Conservation (phyloP, 2,888 invertebrate genomes). For the Drosophila cognata region DNA sequence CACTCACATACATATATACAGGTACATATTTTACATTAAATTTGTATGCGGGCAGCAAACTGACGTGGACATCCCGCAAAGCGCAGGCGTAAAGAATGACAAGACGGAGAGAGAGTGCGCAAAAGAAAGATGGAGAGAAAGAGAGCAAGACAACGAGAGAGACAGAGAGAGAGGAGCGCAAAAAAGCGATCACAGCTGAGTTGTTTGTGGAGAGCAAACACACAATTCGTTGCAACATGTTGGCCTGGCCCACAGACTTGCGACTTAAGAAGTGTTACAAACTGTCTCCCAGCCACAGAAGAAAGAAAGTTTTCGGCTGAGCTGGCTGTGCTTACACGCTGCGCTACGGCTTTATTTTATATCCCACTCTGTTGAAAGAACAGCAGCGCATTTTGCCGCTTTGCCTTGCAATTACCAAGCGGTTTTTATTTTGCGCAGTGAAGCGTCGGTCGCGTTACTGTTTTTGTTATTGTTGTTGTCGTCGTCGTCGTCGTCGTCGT, state of each 20-base stretch:
- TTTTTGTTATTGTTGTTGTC: background rate
- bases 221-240: constrained; percentile 42
- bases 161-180: constrained; percentile 7
- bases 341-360: constrained; percentile 17
- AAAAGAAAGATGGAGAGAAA: constrained; percentile 5
- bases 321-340: constrained; percentile 73
- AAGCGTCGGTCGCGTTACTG: constrained; percentile 57
- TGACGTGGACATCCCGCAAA: constrained; percentile 64
- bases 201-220: constrained; percentile 9
- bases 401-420: constrained; percentile 48
- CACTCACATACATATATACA: constrained; percentile 7
- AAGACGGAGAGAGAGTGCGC: constrained; percentile 28
- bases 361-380: constrained; percentile 4
- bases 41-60: constrained; percentile 53
- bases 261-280: constrained; percentile 83
- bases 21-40: constrained; percentile 6
- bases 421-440: constrained; percentile 60
- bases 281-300: constrained; percentile 77
- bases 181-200: constrained; percentile 35
- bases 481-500: constrained; percentile 16
- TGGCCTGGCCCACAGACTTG: constrained; percentile 39
- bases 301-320: constrained; percentile 84
- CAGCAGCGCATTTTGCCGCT: constrained; percentile 40
- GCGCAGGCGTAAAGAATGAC: constrained; percentile 72
- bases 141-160: constrained; percentile 15